phyloP scores from a whole-genome alignment of 2,888 invertebrate species.

The Eupithecia pulchellata region DNA sequence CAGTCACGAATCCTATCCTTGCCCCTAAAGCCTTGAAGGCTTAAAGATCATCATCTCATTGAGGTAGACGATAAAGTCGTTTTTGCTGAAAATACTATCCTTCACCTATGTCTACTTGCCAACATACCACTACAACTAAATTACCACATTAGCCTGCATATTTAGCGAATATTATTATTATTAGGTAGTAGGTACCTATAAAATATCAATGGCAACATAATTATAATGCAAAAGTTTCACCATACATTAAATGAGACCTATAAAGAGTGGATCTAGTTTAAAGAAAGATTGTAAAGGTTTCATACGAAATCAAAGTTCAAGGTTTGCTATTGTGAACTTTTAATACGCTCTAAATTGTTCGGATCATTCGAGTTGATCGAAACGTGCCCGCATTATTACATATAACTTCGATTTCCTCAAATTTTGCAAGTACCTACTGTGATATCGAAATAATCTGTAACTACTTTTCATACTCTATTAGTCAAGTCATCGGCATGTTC shows the following conservation, averaged over 20 bases:
- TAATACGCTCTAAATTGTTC: constrained; percentile 25
- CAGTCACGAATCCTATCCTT: background rate
- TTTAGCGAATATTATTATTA: constrained; percentile 18
- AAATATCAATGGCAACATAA: constrained; percentile 1
- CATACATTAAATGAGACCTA: constrained; percentile 27
- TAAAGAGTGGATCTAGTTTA: constrained; percentile 35
- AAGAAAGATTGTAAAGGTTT: constrained; percentile 39
- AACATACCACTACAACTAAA: constrained; percentile 37
- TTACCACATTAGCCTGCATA: constrained; percentile 31
- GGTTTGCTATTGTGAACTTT: constrained; percentile 38
- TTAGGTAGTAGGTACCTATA: background rate
- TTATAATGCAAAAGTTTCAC: constrained; percentile 24
- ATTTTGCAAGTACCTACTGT: background rate
- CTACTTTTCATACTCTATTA: background rate
- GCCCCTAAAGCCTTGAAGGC: background rate
- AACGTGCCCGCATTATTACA: constrained; percentile 1
- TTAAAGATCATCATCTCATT: background rate
- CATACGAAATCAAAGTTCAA: constrained; percentile 46
- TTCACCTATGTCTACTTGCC: background rate
- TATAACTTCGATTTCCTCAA: background rate
- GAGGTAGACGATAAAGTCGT: background rate
- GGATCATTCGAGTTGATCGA: constrained; percentile 11
- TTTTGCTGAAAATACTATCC: background rate
- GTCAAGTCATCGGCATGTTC: constrained; percentile 36
- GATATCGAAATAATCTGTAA: background rate